A percentile compares a stretch with the other conserved stretches of the same genome.
phyloP scores from a whole-genome alignment of 2,113 vertebrate species.

The Paedocypris sp. region DNA sequence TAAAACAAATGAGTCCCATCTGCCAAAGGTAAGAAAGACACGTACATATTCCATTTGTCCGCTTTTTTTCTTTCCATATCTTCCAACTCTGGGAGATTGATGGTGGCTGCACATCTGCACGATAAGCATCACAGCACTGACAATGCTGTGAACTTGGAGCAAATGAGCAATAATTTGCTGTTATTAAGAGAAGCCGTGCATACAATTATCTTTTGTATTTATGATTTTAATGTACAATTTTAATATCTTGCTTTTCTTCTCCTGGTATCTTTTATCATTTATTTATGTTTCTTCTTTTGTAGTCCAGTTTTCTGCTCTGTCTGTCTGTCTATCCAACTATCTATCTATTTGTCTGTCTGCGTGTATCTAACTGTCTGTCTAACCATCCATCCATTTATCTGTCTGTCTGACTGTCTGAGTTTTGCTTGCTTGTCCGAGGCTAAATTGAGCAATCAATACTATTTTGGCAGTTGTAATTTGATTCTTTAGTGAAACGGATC shows the following conservation, averaged over 20 bases:
- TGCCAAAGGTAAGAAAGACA: constrained; percentile 34
- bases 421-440: no score
- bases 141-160: constrained; percentile 14
- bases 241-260: no score
- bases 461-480: neutral
- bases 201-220: no score
- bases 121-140: constrained; percentile 22
- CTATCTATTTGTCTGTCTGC: no score
- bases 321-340: no score
- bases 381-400: no score
- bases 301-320: no score
- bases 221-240: no score
- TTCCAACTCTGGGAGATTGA: constrained; percentile 31
- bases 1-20: constrained; percentile 59
- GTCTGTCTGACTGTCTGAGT: no score
- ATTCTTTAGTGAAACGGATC: constrained; percentile 5
- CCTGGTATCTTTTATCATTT: no score
- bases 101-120: constrained; percentile 30
- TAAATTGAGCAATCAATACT: constrained; percentile 20
- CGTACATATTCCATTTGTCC: constrained; percentile 32
- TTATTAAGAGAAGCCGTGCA: constrained; percentile 12
- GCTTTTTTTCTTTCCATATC: constrained; percentile 25
- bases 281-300: no score
- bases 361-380: no score
- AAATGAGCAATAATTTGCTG: constrained; percentile 17